Evolutionary conservation across 2,113 vertebrate genomes (phyloP).

Genomic region (Lota lota): DNA sequence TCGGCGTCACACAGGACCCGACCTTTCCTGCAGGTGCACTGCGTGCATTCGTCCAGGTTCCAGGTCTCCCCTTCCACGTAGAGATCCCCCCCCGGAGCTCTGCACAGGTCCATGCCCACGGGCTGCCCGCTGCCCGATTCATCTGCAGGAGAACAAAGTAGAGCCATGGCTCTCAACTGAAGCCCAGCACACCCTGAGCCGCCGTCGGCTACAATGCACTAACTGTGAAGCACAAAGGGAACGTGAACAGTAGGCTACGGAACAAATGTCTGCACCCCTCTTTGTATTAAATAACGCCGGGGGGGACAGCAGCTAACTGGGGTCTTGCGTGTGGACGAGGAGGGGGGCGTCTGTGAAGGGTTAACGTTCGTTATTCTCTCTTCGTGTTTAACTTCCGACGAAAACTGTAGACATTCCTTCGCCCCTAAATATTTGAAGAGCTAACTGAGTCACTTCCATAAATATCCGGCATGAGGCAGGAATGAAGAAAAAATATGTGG

Average conservation of each 20-base stretch:
- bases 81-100: conserved; percentile 74
- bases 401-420: conserved; percentile 51
- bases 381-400: conserved; percentile 27
- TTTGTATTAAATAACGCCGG: conserved; percentile 8
- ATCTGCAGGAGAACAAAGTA: conserved; percentile 54
- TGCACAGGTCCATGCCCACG: conserved; percentile 75
- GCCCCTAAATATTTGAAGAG: conserved; percentile 62
- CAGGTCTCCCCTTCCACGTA: conserved; percentile 82
- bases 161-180: no score
- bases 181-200: no score
- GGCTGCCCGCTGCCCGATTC: conserved; percentile 76
- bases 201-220: no score
- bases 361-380: conserved; percentile 40
- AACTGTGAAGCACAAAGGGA: no score
- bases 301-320: conserved; percentile 15
- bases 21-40: conserved; percentile 77
- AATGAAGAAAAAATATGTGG: conserved; percentile 30
- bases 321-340: neutral
- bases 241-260: no score
- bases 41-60: conserved; percentile 78
- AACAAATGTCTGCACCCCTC: no score
- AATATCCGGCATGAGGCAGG: conserved; percentile 41
- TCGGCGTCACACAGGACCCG: conserved; percentile 78
- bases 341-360: conserved; percentile 36
- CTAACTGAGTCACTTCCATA: conserved; percentile 53